Evolutionary conservation across 2,888 invertebrate genomes (phyloP).

Genomic region (Cheilosia vulpina): DNA sequence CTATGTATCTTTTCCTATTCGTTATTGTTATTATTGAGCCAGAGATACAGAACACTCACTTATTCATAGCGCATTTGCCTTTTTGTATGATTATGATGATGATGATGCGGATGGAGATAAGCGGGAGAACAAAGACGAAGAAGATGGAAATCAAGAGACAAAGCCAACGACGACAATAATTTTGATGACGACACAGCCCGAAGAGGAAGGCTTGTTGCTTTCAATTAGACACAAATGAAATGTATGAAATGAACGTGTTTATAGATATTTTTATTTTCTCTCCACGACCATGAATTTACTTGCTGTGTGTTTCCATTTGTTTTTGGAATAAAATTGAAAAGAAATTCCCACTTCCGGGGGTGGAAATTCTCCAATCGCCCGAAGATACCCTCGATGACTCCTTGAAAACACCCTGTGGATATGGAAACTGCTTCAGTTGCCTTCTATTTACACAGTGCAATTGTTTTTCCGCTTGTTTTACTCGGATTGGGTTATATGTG

Average conservation of each 20-base stretch:
- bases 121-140: neutral
- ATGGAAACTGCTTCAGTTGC: neutral
- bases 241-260: neutral
- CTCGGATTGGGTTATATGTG: slow-evolving; percentile 57
- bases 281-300: neutral
- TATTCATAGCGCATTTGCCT: slow-evolving; percentile 27
- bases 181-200: slow-evolving; percentile 39
- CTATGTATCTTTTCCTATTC: slow-evolving; percentile 15
- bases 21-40: slow-evolving; percentile 49
- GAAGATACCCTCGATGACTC: neutral
- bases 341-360: neutral
- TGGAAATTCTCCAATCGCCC: neutral
- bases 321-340: neutral
- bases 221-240: slow-evolving; percentile 29
- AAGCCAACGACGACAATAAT: slow-evolving; percentile 1
- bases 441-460: slow-evolving; percentile 18
- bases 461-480: slow-evolving; percentile 58
- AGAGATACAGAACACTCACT: slow-evolving; percentile 43
- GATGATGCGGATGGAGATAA: neutral
- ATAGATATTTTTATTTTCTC: no score
- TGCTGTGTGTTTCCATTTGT: neutral
- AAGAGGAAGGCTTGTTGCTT: slow-evolving; percentile 56
- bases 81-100: slow-evolving; percentile 15
- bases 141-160: slow-evolving; percentile 1
- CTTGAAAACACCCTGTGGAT: slow-evolving; percentile 7